Conservation (phyloP, 2,113 vertebrate genomes). For the Leptocoma aspasia region DNA sequence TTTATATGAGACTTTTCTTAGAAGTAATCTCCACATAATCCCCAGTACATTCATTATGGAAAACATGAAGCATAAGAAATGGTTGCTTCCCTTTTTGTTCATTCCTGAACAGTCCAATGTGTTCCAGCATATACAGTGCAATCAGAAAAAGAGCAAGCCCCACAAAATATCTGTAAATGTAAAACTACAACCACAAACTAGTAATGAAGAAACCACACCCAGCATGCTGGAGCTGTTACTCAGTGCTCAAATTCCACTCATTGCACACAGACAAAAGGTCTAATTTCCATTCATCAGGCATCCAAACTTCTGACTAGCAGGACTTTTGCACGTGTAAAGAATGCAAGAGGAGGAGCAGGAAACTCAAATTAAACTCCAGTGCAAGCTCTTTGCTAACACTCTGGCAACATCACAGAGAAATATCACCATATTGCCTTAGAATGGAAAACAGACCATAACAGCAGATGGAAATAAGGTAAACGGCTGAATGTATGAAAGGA, state of each 20-base stretch:
- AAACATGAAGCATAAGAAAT: background rate
- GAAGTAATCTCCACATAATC: background rate
- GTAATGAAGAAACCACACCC: background rate
- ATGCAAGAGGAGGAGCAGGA: background rate
- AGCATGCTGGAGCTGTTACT: background rate
- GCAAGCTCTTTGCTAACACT: background rate
- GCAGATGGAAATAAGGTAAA: constrained; percentile 8
- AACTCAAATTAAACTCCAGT: background rate
- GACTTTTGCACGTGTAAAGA: background rate
- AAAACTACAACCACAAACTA: background rate
- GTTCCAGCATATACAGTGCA: background rate
- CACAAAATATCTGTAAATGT: background rate
- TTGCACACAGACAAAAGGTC: background rate
- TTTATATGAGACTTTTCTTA: background rate
- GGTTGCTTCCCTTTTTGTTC: background rate
- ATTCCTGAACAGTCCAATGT: background rate
- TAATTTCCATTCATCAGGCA: background rate
- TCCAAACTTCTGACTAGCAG: background rate
- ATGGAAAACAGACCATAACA: background rate
- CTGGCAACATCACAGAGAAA: background rate
- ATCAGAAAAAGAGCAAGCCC: background rate
- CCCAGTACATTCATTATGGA: background rate
- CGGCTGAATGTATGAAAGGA: background rate
- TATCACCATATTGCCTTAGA: background rate
- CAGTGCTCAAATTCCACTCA: background rate